Evolutionary conservation across 2,113 vertebrate species (phyloP), one percentile per base, ranked within the genome.

Genomic region (Barbus barbus): DNA sequence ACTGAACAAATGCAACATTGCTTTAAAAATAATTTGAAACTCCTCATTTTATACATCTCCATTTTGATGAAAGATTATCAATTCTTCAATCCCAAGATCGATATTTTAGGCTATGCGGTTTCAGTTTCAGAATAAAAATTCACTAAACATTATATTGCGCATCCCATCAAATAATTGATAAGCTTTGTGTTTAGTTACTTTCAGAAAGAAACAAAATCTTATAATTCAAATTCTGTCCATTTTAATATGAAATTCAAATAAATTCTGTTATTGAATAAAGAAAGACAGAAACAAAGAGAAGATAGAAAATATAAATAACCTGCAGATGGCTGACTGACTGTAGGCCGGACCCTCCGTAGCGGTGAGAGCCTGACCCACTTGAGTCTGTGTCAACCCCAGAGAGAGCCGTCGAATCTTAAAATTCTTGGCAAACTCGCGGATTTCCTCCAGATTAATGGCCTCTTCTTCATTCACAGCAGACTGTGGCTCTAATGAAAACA

Each of bases 241-340:
- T 56, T 22, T 22, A 22, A 2, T 7, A 56, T 18, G 51, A 56
- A 22, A n/a, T 56, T 56, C 7, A 56, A n/a, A n/a, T n/a, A n/a
- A n/a, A n/a, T n/a, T n/a, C n/a, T n/a, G n/a, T n/a, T n/a, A n/a
- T n/a, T n/a, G n/a, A n/a, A 7, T 20, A 9, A 31, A 31, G 26
- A 63, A 31, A 48, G 1, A 48, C 46, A 72, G 74, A 28, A 14
- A 44, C 6, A 74, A 31, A 38, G 48, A 75, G 73, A 71, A 26
- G 7, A 4, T 63, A 81, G 5, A 69, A 33, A 51, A n/a, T 33
- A 78, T 16, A n/a, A 36, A 26, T 92, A 83, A 98, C 97, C 97
- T 95, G 95, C 97, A 99, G 89, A 99, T 99, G 83, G 97, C 97
- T 1, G 97, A 98, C 91, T 99, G 97, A 92, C 97, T 99, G 92